These are phyloP conservation scores for Drosophila sucinea DNA, from an alignment of 1,140 invertebrate species.

Conservation along the genomic window DNA sequence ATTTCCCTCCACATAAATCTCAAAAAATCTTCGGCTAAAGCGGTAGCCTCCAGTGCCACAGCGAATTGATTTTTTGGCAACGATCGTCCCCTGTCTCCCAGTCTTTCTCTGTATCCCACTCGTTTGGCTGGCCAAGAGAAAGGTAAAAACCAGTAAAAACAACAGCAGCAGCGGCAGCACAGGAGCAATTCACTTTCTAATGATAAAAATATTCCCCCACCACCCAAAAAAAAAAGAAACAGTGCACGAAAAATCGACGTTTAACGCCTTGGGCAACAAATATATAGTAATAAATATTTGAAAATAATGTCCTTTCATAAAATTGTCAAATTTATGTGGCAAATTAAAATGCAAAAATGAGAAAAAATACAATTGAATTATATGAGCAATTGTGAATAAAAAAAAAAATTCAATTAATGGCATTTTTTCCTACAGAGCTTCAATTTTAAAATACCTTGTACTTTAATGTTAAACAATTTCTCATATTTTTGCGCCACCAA, in stretches of 20 bases:
- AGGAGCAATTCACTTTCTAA: constrained; percentile 56
- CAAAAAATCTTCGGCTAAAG: constrained; percentile 32
- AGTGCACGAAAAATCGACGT: constrained; percentile 20
- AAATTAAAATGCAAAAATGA: constrained; percentile 34
- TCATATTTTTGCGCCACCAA: too few species aligned
- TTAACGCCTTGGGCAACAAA: constrained; percentile 31
- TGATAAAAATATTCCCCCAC: constrained; percentile 24
- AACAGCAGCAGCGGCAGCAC: background rate
- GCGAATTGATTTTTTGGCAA: constrained; percentile 55
- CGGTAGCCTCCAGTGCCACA: constrained; percentile 29
- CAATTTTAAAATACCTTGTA: background rate
- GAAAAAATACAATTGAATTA: constrained; percentile 32
- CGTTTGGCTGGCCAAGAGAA: constrained; percentile 48
- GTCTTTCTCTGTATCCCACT: constrained; percentile 1
- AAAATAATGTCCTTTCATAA: constrained; percentile 44
- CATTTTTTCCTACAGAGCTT: background rate
- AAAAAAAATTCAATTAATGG: constrained; percentile 31
- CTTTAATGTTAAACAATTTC: background rate
- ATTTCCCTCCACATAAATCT: constrained; percentile 47
- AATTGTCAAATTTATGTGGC: constrained; percentile 40
- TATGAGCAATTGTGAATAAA: constrained; percentile 31
- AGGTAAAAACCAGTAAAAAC: constrained; percentile 41
- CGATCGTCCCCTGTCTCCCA: constrained; percentile 34
- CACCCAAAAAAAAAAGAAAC: constrained; percentile 13
- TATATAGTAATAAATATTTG: background rate